Conservation (phyloP, 2,888 invertebrate genomes). For the Laspeyria flexula region DNA sequence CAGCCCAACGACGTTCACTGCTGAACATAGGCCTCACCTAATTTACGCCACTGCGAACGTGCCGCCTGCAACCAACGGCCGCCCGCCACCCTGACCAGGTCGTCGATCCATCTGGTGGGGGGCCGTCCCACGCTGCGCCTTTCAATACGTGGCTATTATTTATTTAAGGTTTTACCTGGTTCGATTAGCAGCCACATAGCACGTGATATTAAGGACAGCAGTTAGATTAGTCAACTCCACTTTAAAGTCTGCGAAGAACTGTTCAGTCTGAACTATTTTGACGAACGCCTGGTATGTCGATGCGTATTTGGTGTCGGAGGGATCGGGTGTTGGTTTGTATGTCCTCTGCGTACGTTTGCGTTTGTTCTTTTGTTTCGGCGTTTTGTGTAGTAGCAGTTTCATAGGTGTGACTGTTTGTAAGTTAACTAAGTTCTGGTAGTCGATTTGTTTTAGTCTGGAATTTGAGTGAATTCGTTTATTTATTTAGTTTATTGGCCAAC, state of each 20-base stretch:
- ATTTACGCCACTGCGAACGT: too few relatives aligned
- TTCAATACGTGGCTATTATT: too few relatives aligned
- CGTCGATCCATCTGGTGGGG: too few relatives aligned
- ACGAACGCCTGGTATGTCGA: constrained; percentile 1
- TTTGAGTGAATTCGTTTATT: too few relatives aligned
- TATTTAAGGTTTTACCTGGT: background rate
- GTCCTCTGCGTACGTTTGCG: background rate
- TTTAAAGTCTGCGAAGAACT: constrained; percentile 2
- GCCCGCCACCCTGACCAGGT: too few relatives aligned
- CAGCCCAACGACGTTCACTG: too few relatives aligned
- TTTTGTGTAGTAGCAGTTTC: background rate
- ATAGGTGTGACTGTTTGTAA: background rate
- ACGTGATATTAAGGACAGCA: background rate
- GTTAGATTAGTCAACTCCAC: background rate
- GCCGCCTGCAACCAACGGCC: too few relatives aligned
- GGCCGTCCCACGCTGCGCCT: too few relatives aligned
- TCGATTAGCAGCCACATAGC: background rate
- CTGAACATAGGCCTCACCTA: too few relatives aligned
- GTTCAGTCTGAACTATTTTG: background rate
- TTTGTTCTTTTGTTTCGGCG: accelerated
- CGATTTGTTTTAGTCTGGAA: constrained; percentile 51
- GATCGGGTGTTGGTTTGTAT: background rate
- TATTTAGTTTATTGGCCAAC: too few relatives aligned
- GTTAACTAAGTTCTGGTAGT: constrained; percentile 41
- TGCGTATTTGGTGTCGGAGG: background rate